Conservation (phyloP, 1,140 invertebrate genomes). For the Dryas iulia region DNA sequence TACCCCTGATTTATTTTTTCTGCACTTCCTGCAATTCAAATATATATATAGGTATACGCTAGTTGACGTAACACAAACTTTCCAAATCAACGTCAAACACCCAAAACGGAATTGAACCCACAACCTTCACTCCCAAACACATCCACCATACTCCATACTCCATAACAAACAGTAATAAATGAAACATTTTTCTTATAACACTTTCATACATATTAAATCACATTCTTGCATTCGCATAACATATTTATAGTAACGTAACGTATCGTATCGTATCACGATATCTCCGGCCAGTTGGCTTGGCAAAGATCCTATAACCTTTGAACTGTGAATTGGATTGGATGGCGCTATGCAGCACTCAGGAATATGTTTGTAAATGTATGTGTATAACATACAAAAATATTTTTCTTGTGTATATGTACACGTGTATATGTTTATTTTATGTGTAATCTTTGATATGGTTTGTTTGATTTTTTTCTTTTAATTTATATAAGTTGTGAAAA, state of each 20-base stretch:
- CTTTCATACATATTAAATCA: slow-evolving; percentile 3
- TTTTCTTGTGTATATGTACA: neutral
- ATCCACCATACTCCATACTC: neutral
- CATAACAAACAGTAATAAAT: neutral
- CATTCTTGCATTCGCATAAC: slow-evolving; percentile 6
- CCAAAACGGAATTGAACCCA: too few species aligned
- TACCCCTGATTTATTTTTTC: too few species aligned
- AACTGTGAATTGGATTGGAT: slow-evolving; percentile 41
- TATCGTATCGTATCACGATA: slow-evolving; percentile 15
- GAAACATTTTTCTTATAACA: neutral
- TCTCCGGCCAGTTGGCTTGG: slow-evolving; percentile 34
- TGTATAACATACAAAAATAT: neutral
- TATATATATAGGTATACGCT: too few species aligned
- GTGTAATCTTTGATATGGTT: too few species aligned
- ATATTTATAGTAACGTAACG: slow-evolving; percentile 19
- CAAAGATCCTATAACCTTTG: slow-evolving; percentile 39
- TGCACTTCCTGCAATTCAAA: too few species aligned
- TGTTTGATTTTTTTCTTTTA: too few species aligned
- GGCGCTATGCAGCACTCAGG: slow-evolving; percentile 18
- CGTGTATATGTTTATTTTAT: too few species aligned
- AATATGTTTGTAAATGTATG: neutral
- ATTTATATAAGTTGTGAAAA: too few species aligned
- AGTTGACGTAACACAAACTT: too few species aligned
- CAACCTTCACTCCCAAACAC: too few species aligned
- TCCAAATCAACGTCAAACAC: too few species aligned